Evolutionary conservation across 2,888 invertebrate species (phyloP), one percentile per base, ranked within the genome.

Genomic region (Lasioglossum morio): DNA sequence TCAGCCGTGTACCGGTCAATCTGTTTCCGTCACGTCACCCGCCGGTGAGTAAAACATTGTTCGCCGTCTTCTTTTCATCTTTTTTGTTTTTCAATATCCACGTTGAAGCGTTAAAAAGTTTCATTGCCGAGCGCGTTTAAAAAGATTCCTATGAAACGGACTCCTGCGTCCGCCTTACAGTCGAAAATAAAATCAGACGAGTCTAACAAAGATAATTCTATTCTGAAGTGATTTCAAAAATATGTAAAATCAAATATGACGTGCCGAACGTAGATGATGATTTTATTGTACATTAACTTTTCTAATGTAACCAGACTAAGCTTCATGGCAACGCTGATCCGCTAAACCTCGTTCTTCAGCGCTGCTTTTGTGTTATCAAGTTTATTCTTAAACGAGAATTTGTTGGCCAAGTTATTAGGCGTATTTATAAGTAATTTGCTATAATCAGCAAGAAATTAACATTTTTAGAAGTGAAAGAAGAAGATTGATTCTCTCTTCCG

Each of bases 21-120:
- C 93, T 16, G 88, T 90, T n/a, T 89, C 93, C 43, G 88, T 92
- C 16, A 93, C 93, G 0, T 95, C 94, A 60, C 94, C 94, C n/a
- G 92, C 94, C 48, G 94, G 94, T 94, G 88, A 89, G 92, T 82
- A 48, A 43, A 53, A 34, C 53, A 46, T 48, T 66, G 66, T 66
- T 66, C 66, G 23, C 3, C 34, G 19, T 34, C 66, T 66, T 34
- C 66, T 34, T 77, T 73, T 72, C 57, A 37, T 12, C 37, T 19
- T 12, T 73, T 34, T 34, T 34, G 2, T 34, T 34, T n/a, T 10
- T 48, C 43, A 19, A 60, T 34, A 30, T 23, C 66, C 34, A 30
- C 60, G 30, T 60, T 12, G 60, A 76, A 30, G 76, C 27, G 43
- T 63, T 63, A 23, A 14, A 63, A 43, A 23, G 10, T 60, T 57